These are phyloP conservation scores for Cebus imitator DNA, from an alignment of 2,113 vertebrate species.

Conservation along the genomic window DNA sequence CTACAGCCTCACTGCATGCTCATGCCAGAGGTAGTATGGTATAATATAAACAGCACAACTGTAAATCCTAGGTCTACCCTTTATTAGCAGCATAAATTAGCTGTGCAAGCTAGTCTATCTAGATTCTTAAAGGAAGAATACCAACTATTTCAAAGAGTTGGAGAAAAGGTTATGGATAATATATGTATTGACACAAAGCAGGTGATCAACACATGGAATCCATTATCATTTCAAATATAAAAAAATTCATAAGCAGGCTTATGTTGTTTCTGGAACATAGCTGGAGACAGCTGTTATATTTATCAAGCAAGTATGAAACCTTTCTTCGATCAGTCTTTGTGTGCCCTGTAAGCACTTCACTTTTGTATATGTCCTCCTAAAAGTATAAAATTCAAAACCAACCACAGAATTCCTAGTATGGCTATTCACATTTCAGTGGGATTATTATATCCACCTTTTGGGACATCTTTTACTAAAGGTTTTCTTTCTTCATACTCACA, in stretches of 20 bases:
- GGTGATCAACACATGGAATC: not conserved
- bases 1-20: not conserved
- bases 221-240: not conserved
- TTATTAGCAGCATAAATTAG: slow-evolving; percentile 13
- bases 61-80: not conserved
- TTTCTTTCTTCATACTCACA: not conserved
- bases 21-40: not conserved
- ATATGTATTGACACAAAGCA: not conserved
- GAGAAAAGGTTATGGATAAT: not conserved
- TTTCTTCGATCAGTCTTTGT: not conserved
- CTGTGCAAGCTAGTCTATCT: not conserved
- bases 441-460: not conserved
- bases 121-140: not conserved
- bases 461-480: not conserved
- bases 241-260: not conserved
- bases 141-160: not conserved
- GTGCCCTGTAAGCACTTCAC: not conserved
- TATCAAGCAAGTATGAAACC: not conserved
- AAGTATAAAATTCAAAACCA: slow-evolving; percentile 8
- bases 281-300: not conserved
- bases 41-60: not conserved
- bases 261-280: not conserved
- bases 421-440: not conserved
- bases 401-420: not conserved
- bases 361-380: not conserved